Base-by-base conservation (phyloP, 2,113 vertebrate species). In the Ascaphus truei region DNA sequence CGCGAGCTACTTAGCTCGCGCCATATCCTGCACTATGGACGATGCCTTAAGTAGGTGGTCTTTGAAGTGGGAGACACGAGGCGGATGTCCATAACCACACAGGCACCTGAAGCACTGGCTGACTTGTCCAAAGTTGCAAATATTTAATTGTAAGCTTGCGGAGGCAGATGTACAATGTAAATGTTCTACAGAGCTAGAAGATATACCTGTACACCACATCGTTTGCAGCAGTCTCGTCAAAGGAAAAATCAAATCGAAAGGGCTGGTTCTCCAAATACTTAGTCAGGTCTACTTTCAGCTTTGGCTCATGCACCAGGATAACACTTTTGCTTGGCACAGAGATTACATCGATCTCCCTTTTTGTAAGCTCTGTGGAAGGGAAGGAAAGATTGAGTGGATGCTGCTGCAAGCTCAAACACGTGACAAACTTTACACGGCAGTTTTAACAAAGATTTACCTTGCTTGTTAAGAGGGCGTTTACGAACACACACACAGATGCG, bases 131-230 rank as follows among this genome's bases (percentile, higher is more conserved):
- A n/a, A n/a, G n/a, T n/a, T n/a, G n/a, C n/a, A n/a, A n/a, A n/a
- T n/a, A n/a, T n/a, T n/a, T n/a, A n/a, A n/a, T n/a, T n/a, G n/a
- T n/a, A n/a, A n/a, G n/a, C n/a, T n/a, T n/a, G n/a, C n/a, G n/a
- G n/a, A n/a, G n/a, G n/a, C n/a, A n/a, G n/a, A n/a, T n/a, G n/a
- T n/a, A n/a, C n/a, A n/a, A n/a, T n/a, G n/a, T n/a, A n/a, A n/a
- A n/a, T n/a, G n/a, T n/a, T n/a, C n/a, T n/a, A n/a, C n/a, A n/a
- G n/a, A n/a, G n/a, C n/a, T n/a, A n/a, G n/a, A n/a, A n/a, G n/a
- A n/a, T n/a, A n/a, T 90, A 99, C 97, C 92, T 93, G 85, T 99
- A 99, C 16, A 99, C 91, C 43, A 94, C 76, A 52, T 98, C 96
- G 75, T 99, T 99, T 12, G 92, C 90, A 68, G 86, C 25, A 0